A percentile compares a stretch with the other conserved stretches of the same genome.
Evolutionary conservation across 2,113 vertebrate species (phyloP).

Genomic region (Mastomys coucha): DNA sequence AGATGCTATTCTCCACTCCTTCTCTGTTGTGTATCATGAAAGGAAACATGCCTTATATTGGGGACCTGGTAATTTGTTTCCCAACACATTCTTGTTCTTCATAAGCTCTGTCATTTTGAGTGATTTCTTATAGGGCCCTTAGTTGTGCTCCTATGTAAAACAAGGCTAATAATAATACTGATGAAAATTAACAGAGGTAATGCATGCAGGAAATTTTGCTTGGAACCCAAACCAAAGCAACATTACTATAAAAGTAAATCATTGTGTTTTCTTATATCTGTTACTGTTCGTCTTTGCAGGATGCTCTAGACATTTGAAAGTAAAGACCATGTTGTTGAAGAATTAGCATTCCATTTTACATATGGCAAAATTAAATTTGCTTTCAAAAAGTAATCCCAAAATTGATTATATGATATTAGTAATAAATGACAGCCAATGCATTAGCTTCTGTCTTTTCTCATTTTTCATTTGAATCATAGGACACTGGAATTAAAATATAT

Average conservation of each 20-base stretch:
- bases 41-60: neutral
- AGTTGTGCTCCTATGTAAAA: neutral
- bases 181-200: neutral
- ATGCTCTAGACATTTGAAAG: neutral
- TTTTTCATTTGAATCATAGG: neutral
- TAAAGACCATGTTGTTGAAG: neutral
- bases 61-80: conserved; percentile 1
- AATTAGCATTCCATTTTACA: neutral
- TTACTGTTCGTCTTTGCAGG: neutral
- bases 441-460: neutral
- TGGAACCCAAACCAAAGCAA: neutral
- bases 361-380: neutral
- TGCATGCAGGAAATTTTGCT: neutral
- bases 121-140: neutral
- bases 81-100: neutral
- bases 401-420: neutral
- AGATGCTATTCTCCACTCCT: neutral
- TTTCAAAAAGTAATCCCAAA: neutral
- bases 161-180: neutral
- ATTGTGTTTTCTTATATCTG: neutral
- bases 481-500: neutral
- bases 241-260: neutral
- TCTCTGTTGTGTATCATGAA: neutral
- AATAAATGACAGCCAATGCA: neutral
- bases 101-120: conserved; percentile 7